phyloP scores from a whole-genome alignment of 2,888 invertebrate species.

The Drosophila mulleri region DNA sequence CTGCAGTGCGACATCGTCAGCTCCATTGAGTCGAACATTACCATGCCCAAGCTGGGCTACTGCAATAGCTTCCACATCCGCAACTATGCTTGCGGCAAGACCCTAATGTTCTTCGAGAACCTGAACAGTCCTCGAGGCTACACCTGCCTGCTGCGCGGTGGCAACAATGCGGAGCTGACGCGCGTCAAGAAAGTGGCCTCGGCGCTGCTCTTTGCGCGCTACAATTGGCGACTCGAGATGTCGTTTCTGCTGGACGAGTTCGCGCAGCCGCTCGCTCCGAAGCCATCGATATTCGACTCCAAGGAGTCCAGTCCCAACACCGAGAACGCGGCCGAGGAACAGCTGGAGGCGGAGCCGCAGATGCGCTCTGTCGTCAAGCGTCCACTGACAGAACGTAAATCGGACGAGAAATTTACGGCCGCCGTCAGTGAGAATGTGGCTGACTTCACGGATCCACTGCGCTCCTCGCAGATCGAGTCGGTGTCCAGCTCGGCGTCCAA shows the following conservation, averaged over 20 bases:
- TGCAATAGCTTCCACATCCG: conserved; percentile 93
- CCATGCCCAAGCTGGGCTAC: conserved; percentile 92
- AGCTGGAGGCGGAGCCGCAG: conserved; percentile 48
- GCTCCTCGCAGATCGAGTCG: conserved; percentile 84
- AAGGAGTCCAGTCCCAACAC: conserved; percentile 83
- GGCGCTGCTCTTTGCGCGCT: conserved; percentile 90
- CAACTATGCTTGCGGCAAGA: conserved; percentile 89
- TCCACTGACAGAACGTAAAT: conserved; percentile 75
- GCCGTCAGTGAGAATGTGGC: conserved; percentile 84
- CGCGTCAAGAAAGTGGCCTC: conserved; percentile 93
- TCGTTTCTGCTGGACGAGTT: conserved; percentile 96
- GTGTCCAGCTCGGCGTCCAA: conserved; percentile 84
- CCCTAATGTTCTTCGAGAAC: conserved; percentile 97
- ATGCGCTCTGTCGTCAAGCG: conserved; percentile 44
- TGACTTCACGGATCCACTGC: conserved; percentile 94
- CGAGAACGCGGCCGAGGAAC: conserved; percentile 63
- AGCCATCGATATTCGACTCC: conserved; percentile 86
- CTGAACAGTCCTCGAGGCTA: conserved; percentile 93
- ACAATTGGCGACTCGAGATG: conserved; percentile 96
- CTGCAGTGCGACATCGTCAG: conserved; percentile 94
- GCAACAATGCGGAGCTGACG: conserved; percentile 89
- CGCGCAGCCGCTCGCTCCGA: conserved; percentile 89
- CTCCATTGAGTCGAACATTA: conserved; percentile 94
- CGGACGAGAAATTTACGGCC: conserved; percentile 87
- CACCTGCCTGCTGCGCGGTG: conserved; percentile 95